phyloP scores from a whole-genome alignment of 1,140 invertebrate genomes.

The Drosophila navojoa region DNA sequence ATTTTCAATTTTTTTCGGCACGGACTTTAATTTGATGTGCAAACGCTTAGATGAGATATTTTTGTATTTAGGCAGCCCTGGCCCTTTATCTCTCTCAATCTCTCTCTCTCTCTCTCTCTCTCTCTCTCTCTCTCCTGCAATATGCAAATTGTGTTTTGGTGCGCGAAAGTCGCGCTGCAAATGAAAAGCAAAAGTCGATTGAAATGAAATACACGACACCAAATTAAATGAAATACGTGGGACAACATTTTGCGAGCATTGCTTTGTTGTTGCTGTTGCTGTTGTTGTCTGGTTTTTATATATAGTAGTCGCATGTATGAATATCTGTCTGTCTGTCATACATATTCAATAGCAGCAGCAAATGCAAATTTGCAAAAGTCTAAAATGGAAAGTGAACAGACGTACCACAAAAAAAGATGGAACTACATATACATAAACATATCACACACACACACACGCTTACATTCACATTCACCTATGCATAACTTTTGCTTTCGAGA shows the following conservation, averaged over 20 bases:
- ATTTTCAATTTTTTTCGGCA: slow-evolving; percentile 71
- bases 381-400: slow-evolving; percentile 77
- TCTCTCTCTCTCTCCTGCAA: slow-evolving; percentile 10
- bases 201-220: slow-evolving; percentile 77
- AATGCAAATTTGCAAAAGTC: slow-evolving; percentile 76
- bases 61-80: not conserved
- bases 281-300: slow-evolving; percentile 37
- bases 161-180: slow-evolving; percentile 70
- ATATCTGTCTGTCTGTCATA: slow-evolving; percentile 41
- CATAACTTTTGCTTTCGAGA: slow-evolving; percentile 66
- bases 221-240: slow-evolving; percentile 79
- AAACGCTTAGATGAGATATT: slow-evolving; percentile 39
- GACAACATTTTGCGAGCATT: slow-evolving; percentile 49
- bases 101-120: not conserved
- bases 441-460: not conserved
- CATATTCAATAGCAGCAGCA: slow-evolving; percentile 76
- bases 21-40: slow-evolving; percentile 64
- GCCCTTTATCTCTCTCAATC: not conserved
- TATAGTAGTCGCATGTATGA: slow-evolving; percentile 33
- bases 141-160: slow-evolving; percentile 66
- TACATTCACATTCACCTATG: not conserved
- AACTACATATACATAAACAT: slow-evolving; percentile 12
- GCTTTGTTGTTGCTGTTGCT: slow-evolving; percentile 15
- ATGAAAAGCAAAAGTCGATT: slow-evolving; percentile 71
- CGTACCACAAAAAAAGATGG: slow-evolving; percentile 44